These are phyloP conservation scores for Melanotus villosus DNA, from an alignment of 2,888 invertebrate species.

Conservation along the genomic window DNA sequence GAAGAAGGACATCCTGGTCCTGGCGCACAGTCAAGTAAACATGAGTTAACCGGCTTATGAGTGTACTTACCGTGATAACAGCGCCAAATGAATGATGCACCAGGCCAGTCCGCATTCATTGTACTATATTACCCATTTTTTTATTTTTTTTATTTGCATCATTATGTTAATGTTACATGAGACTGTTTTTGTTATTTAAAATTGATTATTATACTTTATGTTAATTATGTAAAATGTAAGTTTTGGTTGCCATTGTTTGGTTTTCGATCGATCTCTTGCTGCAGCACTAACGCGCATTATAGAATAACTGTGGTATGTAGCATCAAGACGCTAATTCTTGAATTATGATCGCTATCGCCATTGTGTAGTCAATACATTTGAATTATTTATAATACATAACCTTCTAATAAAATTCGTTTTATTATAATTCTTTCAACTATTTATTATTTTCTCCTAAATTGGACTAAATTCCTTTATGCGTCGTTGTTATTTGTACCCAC, in stretches of 20 bases:
- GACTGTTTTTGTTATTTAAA: slow-evolving; percentile 55
- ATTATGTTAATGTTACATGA: slow-evolving; percentile 52
- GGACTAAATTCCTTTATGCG: too few relatives aligned
- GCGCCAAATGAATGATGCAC: slow-evolving; percentile 52
- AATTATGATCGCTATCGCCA: slow-evolving; percentile 47
- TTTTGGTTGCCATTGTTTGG: slow-evolving; percentile 50
- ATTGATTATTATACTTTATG: slow-evolving; percentile 50
- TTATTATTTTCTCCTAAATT: slow-evolving; percentile 13
- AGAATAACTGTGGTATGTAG: slow-evolving; percentile 45
- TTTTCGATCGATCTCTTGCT: slow-evolving; percentile 47
- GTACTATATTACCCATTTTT: slow-evolving; percentile 45
- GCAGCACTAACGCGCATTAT: slow-evolving; percentile 41
- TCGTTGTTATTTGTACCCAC: too few relatives aligned
- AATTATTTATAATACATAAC: slow-evolving; percentile 50
- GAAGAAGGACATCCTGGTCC: slow-evolving; percentile 93
- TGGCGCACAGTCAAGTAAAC: slow-evolving; percentile 88
- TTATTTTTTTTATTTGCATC: too few relatives aligned
- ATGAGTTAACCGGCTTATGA: slow-evolving; percentile 62
- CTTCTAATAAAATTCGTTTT: slow-evolving; percentile 44
- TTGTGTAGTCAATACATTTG: slow-evolving; percentile 47
- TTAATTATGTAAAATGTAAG: slow-evolving; percentile 50
- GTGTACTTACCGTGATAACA: slow-evolving; percentile 48
- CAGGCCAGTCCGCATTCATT: slow-evolving; percentile 53
- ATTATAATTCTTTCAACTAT: slow-evolving; percentile 27
- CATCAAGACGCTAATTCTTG: slow-evolving; percentile 47